A percentile compares a stretch with the other conserved stretches of the same genome.
phyloP scores from a whole-genome alignment of 2,888 invertebrate species.

The Polymixis flavicincta region DNA sequence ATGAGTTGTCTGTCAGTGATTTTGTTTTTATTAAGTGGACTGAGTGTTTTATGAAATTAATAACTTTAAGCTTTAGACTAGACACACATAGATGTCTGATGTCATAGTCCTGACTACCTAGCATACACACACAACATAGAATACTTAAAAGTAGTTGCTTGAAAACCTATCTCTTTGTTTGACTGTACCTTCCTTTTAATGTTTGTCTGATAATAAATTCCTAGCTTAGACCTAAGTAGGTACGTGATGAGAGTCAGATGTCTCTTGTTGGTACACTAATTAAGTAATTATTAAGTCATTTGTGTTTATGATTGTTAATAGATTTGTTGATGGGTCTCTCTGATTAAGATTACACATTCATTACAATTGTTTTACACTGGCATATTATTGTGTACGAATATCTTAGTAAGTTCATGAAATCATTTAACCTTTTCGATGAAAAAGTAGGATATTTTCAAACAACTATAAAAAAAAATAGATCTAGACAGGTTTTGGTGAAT shows the following conservation, averaged over 20 bases:
- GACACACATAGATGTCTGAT: not conserved
- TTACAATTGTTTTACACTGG: not conserved
- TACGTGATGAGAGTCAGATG: slow-evolving; percentile 15
- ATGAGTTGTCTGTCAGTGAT: too few relatives aligned
- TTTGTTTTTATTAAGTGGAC: too few relatives aligned
- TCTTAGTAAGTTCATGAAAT: too few relatives aligned
- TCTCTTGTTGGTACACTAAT: slow-evolving; percentile 10
- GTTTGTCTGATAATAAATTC: slow-evolving; percentile 30
- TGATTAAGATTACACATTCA: not conserved
- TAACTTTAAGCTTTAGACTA: not conserved
- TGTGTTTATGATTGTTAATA: slow-evolving; percentile 12
- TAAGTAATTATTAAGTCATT: slow-evolving; percentile 35
- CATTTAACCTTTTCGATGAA: too few relatives aligned
- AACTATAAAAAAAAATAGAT: not conserved
- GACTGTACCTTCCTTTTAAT: not conserved
- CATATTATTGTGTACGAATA: not conserved
- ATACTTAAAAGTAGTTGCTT: slow-evolving; percentile 2
- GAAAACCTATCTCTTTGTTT: slow-evolving; percentile 1
- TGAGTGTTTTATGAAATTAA: not conserved
- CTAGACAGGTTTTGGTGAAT: not conserved
- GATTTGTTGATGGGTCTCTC: not conserved
- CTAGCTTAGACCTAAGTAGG: not conserved
- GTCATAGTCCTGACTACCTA: not conserved
- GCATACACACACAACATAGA: not conserved
- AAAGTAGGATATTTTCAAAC: not conserved